A percentile compares a stretch with the other conserved stretches of the same genome.
These are phyloP conservation scores for Coranthus polyacanthus DNA, from an alignment of 2,797 vertebrate genomes.

Conservation along the genomic window DNA sequence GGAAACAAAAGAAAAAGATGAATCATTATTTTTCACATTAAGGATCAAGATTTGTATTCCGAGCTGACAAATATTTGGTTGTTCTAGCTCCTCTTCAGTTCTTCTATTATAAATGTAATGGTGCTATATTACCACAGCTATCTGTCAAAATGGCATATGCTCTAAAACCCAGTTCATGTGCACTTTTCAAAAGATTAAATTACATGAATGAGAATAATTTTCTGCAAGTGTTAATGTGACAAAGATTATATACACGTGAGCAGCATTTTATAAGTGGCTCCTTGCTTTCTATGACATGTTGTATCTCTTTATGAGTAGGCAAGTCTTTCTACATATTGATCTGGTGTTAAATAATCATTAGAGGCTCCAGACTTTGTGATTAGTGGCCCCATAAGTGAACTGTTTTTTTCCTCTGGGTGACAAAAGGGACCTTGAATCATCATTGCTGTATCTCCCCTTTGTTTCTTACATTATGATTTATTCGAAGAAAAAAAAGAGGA, in stretches of 20 bases:
- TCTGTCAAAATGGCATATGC: too few species aligned
- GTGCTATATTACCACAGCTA: too few species aligned
- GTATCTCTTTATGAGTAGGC: conserved; percentile 66
- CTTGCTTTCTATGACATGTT: conserved; percentile 59
- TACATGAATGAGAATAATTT: background rate
- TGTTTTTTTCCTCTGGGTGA: conserved; percentile 45
- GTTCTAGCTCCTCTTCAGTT: too few species aligned
- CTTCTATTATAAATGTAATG: too few species aligned
- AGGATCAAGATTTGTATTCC: too few species aligned
- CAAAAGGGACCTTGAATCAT: conserved; percentile 47
- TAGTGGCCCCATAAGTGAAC: conserved; percentile 70
- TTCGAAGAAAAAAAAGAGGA: conserved; percentile 48
- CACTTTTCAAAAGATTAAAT: background rate
- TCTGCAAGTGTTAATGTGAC: too few species aligned
- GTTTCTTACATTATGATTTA: conserved; percentile 55
- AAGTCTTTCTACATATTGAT: conserved; percentile 74
- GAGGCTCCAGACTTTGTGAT: conserved; percentile 68
- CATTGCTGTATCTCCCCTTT: conserved; percentile 33
- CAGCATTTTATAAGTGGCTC: conserved; percentile 37
- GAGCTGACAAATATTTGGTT: too few species aligned
- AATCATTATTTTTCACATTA: too few species aligned
- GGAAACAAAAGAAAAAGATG: too few species aligned
- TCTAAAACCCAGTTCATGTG: background rate
- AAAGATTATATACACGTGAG: conserved; percentile 42
- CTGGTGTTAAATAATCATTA: conserved; percentile 76